Conservation (phyloP, 2,113 vertebrate genomes). For the Carassius gibelio region DNA sequence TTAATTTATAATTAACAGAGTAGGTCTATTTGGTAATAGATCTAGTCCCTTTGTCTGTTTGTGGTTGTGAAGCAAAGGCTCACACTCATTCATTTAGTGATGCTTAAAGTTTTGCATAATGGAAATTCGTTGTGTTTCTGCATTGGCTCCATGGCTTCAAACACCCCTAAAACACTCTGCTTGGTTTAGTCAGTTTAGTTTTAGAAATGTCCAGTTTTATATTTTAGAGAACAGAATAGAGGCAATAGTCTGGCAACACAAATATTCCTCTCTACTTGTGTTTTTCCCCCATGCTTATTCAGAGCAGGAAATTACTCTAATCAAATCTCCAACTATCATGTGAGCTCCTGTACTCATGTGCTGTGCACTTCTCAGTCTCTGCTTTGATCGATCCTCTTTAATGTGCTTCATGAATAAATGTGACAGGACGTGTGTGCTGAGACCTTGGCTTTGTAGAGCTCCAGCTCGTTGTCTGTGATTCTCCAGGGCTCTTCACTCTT, state of each 20-base stretch:
- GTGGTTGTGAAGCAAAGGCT: no score
- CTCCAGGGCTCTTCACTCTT: slow-evolving; percentile 96
- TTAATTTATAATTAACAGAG: neutral
- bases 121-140: neutral
- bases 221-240: no score
- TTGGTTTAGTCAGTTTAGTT: no score
- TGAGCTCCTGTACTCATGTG: neutral
- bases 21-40: neutral
- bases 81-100: no score
- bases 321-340: no score
- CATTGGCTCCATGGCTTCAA: neutral
- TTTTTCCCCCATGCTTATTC: no score
- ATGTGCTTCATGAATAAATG: neutral
- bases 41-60: neutral
- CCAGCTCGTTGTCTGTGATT: slow-evolving; percentile 96
- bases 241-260: no score
- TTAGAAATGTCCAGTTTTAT: no score
- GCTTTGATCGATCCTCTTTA: neutral
- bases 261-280: no score
- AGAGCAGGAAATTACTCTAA: no score
- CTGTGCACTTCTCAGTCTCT: neutral
- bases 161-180: neutral
- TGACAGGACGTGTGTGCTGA: neutral
- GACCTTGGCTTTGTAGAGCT: slow-evolving; percentile 96
- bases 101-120: neutral